Evolutionary conservation across 1,140 invertebrate species (phyloP).

Genomic region (Rhagoletis zephyria): DNA sequence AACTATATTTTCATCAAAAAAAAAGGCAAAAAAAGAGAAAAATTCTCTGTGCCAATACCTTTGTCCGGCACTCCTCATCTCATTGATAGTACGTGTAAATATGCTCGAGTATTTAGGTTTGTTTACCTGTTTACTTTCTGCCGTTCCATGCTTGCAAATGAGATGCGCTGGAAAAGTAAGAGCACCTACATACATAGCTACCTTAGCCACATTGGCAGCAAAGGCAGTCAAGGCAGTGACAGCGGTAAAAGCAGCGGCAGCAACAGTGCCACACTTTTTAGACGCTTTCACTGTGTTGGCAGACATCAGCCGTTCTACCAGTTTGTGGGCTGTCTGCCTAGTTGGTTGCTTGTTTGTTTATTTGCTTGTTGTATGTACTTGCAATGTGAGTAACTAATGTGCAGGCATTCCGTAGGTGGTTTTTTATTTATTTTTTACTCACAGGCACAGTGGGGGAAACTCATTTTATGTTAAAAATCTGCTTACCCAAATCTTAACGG

Average conservation of each 20-base stretch:
- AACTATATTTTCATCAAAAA: no score
- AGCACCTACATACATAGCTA: background rate
- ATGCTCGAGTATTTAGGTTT: background rate
- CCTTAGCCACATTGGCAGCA: constrained; percentile 19
- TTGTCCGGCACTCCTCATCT: no score
- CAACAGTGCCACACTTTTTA: constrained; percentile 41
- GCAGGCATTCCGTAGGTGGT: background rate
- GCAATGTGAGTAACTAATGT: constrained; percentile 12
- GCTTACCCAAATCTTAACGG: no score
- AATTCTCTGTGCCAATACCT: no score
- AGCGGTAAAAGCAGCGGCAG: background rate
- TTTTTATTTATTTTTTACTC: background rate
- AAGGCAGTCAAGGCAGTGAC: background rate
- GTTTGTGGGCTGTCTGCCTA: constrained; percentile 16
- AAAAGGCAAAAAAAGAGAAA: no score
- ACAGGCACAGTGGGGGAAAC: no score
- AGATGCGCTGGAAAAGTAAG: constrained; percentile 19
- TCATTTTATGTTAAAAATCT: no score
- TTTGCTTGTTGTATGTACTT: constrained; percentile 33
- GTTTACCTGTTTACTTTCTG: constrained; percentile 41
- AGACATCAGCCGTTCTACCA: constrained; percentile 34
- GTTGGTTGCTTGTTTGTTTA: constrained; percentile 4
- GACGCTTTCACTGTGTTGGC: constrained; percentile 33
- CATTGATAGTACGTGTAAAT: background rate
- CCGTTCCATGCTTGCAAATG: constrained; percentile 27